phyloP scores from a whole-genome alignment of 1,140 invertebrate species.

The Globodera rostochiensis region DNA sequence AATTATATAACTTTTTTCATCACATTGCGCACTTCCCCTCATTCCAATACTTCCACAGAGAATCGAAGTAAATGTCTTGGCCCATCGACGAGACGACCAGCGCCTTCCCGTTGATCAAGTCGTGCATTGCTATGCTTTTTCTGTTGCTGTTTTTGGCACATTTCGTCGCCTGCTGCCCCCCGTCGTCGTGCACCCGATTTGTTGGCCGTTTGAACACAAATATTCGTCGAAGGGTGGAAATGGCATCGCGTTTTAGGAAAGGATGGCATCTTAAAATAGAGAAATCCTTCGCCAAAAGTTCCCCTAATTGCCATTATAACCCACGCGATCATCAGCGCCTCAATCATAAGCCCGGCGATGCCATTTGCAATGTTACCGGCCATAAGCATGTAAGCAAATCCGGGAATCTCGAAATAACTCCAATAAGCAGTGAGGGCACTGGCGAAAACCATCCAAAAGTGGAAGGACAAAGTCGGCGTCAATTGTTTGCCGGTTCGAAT shows the following conservation, averaged over 20 bases:
- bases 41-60: not conserved
- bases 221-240: not conserved
- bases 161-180: not conserved
- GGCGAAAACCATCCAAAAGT: not conserved
- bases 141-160: not conserved
- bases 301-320: not conserved
- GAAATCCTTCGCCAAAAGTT: no score
- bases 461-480: not conserved
- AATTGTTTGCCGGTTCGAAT: slow-evolving; percentile 14
- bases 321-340: not conserved
- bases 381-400: not conserved
- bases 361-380: not conserved
- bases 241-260: not conserved
- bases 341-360: not conserved
- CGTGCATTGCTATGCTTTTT: not conserved
- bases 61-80: not conserved
- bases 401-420: not conserved
- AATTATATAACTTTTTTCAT: not conserved
- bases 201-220: not conserved
- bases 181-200: not conserved
- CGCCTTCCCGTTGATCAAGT: not conserved
- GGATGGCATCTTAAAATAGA: not conserved
- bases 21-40: not conserved
- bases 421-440: not conserved
- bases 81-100: not conserved